Conservation (phyloP, 2,888 invertebrate species). For the Andrena camellia region DNA sequence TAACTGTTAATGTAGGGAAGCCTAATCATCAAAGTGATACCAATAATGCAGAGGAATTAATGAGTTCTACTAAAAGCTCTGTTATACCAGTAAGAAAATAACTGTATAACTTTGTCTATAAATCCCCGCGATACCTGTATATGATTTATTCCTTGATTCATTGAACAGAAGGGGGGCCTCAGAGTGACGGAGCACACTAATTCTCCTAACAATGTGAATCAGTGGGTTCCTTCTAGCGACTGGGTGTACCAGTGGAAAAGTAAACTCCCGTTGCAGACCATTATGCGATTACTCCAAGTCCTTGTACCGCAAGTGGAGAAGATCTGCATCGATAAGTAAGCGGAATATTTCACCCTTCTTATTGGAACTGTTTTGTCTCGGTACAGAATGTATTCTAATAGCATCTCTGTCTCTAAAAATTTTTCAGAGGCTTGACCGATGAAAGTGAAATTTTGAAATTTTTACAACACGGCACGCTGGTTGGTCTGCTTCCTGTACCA, state of each 20-base stretch:
- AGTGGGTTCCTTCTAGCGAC: conserved; percentile 97
- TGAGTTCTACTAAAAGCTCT: conserved; percentile 73
- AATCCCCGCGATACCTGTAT: background rate
- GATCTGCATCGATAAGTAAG: conserved; percentile 94
- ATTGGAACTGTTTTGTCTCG: no score
- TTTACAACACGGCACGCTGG: conserved; percentile 98
- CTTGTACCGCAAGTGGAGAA: conserved; percentile 99
- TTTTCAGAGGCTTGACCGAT: conserved; percentile 96
- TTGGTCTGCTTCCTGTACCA: conserved; percentile 98
- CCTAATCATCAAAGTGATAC: conserved; percentile 70
- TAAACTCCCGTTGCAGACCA: conserved; percentile 98
- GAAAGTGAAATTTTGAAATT: conserved; percentile 99
- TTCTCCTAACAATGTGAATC: conserved; percentile 77
- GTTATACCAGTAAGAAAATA: conserved; percentile 82
- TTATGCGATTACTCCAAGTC: conserved; percentile 99
- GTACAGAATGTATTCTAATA: background rate
- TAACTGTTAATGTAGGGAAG: conserved; percentile 76
- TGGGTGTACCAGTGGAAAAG: conserved; percentile 99
- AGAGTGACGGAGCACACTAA: conserved; percentile 86
- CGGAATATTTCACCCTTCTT: conserved; percentile 7
- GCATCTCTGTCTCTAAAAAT: background rate
- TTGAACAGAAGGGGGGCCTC: conserved; percentile 88
- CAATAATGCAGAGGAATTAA: conserved; percentile 65
- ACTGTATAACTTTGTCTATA: background rate
- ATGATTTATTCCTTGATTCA: conserved; percentile 22